Conservation (phyloP, 2,888 invertebrate genomes). For the Eristalis intricaria region DNA sequence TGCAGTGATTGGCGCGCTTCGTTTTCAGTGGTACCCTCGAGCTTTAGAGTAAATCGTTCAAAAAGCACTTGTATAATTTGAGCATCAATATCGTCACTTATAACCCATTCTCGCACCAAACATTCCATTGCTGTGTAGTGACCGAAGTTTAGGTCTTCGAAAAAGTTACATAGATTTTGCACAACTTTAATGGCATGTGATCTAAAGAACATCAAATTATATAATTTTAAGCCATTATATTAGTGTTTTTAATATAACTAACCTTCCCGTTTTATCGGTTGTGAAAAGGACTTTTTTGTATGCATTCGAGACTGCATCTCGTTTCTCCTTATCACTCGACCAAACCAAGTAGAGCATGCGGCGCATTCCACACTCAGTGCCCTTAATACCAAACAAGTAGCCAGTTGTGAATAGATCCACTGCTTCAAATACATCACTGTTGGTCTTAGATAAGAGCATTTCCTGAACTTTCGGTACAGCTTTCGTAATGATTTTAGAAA, state of each 20-base stretch:
- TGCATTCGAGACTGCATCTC: conserved; percentile 89
- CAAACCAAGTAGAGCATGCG: conserved; percentile 90
- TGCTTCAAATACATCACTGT: conserved; percentile 92
- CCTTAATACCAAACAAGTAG: conserved; percentile 89
- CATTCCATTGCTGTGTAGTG: conserved; percentile 85
- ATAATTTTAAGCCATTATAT: conserved; percentile 74
- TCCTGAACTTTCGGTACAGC: conserved; percentile 86
- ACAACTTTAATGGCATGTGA: conserved; percentile 83
- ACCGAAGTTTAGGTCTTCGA: conserved; percentile 83
- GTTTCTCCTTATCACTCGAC: conserved; percentile 89
- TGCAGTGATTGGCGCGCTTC: conserved; percentile 89
- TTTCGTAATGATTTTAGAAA: conserved; percentile 79
- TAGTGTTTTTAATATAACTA: conserved; percentile 71
- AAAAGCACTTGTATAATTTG: conserved; percentile 88
- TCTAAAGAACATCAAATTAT: conserved; percentile 76
- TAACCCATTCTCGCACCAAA: conserved; percentile 85
- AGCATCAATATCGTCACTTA: conserved; percentile 83
- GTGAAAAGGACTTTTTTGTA: conserved; percentile 84
- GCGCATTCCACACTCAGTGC: conserved; percentile 87
- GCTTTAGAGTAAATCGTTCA: conserved; percentile 90
- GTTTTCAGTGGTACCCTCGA: conserved; percentile 86
- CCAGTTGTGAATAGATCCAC: conserved; percentile 93
- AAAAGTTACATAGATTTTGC: conserved; percentile 83
- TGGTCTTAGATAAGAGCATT: conserved; percentile 87
- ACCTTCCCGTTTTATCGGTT: conserved; percentile 79